Evolutionary conservation across 2,113 vertebrate genomes (phyloP).

Genomic region (Actenoides lindsayi): DNA sequence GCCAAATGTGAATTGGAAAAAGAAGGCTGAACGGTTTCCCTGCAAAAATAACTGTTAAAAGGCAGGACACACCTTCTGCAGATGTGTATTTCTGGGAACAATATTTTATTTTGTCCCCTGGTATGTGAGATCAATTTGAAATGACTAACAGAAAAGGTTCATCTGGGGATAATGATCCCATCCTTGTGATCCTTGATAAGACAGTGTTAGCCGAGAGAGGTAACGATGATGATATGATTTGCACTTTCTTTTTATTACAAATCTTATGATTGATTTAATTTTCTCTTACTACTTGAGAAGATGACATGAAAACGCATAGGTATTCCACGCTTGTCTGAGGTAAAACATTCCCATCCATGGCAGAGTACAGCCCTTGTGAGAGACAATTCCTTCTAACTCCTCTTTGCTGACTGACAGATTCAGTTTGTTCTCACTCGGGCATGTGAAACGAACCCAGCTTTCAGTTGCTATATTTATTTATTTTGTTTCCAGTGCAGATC

Average conservation of each 20-base stretch:
- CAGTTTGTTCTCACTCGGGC: slow-evolving; percentile 22
- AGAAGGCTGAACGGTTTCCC: background rate
- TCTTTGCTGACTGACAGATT: slow-evolving; percentile 32
- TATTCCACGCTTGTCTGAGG: background rate
- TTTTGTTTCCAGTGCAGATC: background rate
- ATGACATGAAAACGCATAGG: background rate
- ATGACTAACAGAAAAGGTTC: background rate
- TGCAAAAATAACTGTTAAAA: background rate
- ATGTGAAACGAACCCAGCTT: background rate
- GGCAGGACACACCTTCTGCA: background rate
- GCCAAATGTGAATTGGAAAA: background rate
- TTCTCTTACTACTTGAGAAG: background rate
- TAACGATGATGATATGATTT: background rate
- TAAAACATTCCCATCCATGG: background rate
- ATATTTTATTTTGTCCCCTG: background rate
- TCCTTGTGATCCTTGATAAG: background rate
- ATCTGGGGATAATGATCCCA: background rate
- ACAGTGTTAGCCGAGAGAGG: background rate
- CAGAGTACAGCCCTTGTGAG: background rate
- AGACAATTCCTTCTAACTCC: background rate
- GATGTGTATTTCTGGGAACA: background rate
- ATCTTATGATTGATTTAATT: background rate
- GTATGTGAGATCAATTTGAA: background rate
- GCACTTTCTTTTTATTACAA: background rate
- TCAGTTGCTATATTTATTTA: background rate